Evolutionary conservation across 2,797 vertebrate genomes (phyloP).

Genomic region (Octomys mimax): DNA sequence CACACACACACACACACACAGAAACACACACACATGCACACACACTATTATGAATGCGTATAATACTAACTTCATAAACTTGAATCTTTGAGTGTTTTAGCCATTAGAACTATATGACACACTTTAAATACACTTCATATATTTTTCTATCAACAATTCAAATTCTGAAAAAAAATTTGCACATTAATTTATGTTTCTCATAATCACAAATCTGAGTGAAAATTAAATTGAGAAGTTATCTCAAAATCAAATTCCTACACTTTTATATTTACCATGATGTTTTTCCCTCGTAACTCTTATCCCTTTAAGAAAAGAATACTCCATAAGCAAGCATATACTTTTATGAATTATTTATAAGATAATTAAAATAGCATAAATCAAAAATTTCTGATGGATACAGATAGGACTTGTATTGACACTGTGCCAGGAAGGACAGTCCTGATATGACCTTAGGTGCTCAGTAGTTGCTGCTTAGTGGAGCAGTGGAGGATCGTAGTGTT

Average conservation of each 20-base stretch:
- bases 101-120: neutral
- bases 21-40: too few relatives aligned
- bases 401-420: constrained; percentile 78
- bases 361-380: constrained; percentile 83
- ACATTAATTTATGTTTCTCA: neutral
- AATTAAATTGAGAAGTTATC: constrained; percentile 35
- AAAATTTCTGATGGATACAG: constrained; percentile 75
- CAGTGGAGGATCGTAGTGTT: constrained; percentile 69
- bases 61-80: neutral
- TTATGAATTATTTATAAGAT: constrained; percentile 78
- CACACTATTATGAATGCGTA: neutral
- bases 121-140: neutral
- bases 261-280: constrained; percentile 24
- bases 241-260: constrained; percentile 33
- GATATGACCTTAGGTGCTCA: constrained; percentile 70
- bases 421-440: constrained; percentile 82
- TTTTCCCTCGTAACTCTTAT: constrained; percentile 48
- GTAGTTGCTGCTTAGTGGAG: constrained; percentile 81
- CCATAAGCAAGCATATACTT: constrained; percentile 31
- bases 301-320: neutral
- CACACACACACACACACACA: too few relatives aligned
- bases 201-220: neutral
- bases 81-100: neutral
- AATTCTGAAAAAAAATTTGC: neutral
- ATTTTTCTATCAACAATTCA: neutral